Evolutionary conservation across 2,797 vertebrate species (phyloP), one percentile per base, ranked within the genome.

Genomic region (Chaetophractus vellerosus): DNA sequence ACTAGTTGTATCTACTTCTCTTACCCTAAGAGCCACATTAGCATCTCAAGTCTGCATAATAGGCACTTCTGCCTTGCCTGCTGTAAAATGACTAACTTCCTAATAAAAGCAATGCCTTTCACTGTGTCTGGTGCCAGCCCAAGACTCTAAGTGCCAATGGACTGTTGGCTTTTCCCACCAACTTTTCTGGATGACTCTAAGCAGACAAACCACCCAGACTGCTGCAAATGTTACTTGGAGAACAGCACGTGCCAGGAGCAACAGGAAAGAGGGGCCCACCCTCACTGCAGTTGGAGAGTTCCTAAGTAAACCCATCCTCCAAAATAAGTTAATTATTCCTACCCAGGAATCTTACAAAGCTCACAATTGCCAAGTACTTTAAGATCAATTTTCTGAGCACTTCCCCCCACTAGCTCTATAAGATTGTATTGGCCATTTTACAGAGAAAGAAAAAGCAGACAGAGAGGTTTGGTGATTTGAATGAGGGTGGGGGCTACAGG

Each of bases 191-290:
- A 97, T 93, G 94, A 45, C 82, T 95, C 26, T 89, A 84, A 52
- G 92, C 93, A 96, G 96, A 95, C 97, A 85, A 97, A 97, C 96
- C 97, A 97, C 97, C 96, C 97, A 97, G 96, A 96, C 90, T 96
- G 96, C 94, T 82, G 80, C 91, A 92, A 96, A 96, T 71, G 79
- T 94, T 94, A 84, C 94, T 89, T 45, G 83, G 89, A 91, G 75
- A 90, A 75, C 88, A 89, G 61, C 92, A 82, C 7, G 16, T 91
- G 97, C 97, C 97, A 97, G 96, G 66, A 97, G 95, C 93, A 97
- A 97, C 97, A 97, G 92, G 92, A 93, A 97, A 93, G 72, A 89
- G 63, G 55, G 95, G 97, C 97, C 96, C 96, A 97, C 96, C 96
- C 97, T 97, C 93, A 23, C 0, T 76, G 96, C 95, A 91, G 95